Evolutionary conservation across 1,140 invertebrate species (phyloP), one percentile per base, ranked within the genome.

Genomic region (Ips typographus): DNA sequence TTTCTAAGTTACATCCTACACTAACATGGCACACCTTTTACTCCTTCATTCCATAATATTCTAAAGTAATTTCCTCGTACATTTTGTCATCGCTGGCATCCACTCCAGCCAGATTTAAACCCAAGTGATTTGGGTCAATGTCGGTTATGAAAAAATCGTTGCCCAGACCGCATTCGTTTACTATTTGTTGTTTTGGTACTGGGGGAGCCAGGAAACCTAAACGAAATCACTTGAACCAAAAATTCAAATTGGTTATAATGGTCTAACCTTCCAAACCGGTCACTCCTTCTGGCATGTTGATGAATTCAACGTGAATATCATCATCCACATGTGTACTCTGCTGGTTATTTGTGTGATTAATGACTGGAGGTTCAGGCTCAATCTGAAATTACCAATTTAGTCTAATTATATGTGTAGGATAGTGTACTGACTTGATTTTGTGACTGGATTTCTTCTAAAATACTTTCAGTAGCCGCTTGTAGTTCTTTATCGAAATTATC

Each of bases 191-290:
- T 74, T 85, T 85, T 1, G 85, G 82, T 5, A 87, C 82, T 59
- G 85, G 77, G 55, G 85, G 78, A 74, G 85, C 84, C 40, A 87
- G 76, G 70, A 87, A 87, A 74, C 85, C 86, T 86, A 55, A 57
- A 69, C 22, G 22, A 70, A 68, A 55, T 55, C 52, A n/a, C 36
- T 36, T 55, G 52, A 5, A 36, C 22, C 22, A 22, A n/a, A 47
- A 47, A 6, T 47, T n/a, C n/a, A 47, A 47, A 47, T 47, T 6
- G 5, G 5, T 47, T 47, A 22, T 22, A 59, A 5, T 59, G 53
- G 36, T 56, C 53, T 37, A 37, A 78, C 77, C 77, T 75, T 76
- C 77, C 40, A 78, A 58, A n/a, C 77, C 76, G 49, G 72, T 74
- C 37, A 67, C 47, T 72, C 63, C 71, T 52, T 79, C 78, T 6